Conservation (phyloP, 2,113 vertebrate species). For the Heloderma charlesbogerti region DNA sequence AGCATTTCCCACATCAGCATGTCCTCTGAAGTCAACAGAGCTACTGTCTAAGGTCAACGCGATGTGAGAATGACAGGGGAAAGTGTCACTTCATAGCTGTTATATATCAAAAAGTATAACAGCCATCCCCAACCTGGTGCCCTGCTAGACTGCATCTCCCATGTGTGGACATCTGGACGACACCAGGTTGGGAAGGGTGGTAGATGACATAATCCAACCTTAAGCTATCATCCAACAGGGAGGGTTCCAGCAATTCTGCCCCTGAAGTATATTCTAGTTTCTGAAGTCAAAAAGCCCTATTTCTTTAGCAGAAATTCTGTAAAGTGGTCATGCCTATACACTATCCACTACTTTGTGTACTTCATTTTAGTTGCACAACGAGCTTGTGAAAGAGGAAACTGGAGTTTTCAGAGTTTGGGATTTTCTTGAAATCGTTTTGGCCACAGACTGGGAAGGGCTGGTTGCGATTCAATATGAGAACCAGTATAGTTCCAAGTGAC, state of each 20-base stretch:
- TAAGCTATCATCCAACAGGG: neutral
- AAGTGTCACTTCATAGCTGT: neutral
- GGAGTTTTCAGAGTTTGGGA: neutral
- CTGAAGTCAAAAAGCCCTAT: neutral
- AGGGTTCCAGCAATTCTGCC: neutral
- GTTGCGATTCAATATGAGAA: neutral
- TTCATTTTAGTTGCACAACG: neutral
- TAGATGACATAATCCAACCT: neutral
- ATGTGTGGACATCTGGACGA: no score
- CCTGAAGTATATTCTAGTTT: neutral
- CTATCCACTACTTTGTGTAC: neutral
- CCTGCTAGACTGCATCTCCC: no score
- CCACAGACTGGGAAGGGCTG: neutral
- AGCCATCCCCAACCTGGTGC: no score
- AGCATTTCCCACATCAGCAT: constrained; percentile 13
- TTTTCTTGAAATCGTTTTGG: neutral
- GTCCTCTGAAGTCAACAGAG: neutral
- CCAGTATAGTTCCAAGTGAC: neutral
- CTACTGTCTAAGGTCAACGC: neutral
- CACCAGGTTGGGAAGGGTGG: no score
- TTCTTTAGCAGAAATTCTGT: neutral
- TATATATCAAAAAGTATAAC: neutral
- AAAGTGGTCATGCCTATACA: neutral
- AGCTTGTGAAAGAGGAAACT: neutral
- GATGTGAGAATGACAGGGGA: neutral